Conservation (phyloP, 2,888 invertebrate species). For the Philereme transversata region DNA sequence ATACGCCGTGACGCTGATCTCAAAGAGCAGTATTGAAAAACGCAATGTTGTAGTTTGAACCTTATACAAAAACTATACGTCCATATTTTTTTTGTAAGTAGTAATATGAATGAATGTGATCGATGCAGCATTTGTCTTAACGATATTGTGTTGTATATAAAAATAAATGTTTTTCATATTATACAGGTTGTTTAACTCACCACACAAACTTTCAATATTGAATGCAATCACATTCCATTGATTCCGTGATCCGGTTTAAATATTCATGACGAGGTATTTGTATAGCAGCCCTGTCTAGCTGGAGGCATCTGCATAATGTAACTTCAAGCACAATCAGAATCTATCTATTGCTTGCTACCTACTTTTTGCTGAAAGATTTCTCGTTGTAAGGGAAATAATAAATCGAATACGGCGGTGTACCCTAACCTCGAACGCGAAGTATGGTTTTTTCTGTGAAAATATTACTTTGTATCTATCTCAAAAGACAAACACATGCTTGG, state of each 20-base stretch:
- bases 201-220: conserved; percentile 9
- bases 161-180: conserved; percentile 20
- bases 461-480: neutral
- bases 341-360: neutral
- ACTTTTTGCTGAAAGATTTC: conserved; percentile 5
- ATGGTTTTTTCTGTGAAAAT: neutral
- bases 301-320: conserved; percentile 22
- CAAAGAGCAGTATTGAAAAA: too few species aligned
- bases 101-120: neutral
- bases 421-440: neutral
- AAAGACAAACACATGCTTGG: neutral
- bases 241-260: conserved; percentile 29
- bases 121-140: neutral
- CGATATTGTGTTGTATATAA: conserved; percentile 28
- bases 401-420: neutral
- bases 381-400: neutral
- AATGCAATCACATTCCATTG: conserved; percentile 27
- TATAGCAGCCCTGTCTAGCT: conserved; percentile 20
- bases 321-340: conserved; percentile 20
- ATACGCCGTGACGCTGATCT: too few species aligned
- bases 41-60: too few species aligned
- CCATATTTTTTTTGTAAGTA: neutral
- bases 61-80: neutral
- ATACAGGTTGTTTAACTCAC: conserved; percentile 20
- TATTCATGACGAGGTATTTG: conserved; percentile 32